Conservation (phyloP, 2,797 vertebrate genomes). For the Tragopan temminckii region DNA sequence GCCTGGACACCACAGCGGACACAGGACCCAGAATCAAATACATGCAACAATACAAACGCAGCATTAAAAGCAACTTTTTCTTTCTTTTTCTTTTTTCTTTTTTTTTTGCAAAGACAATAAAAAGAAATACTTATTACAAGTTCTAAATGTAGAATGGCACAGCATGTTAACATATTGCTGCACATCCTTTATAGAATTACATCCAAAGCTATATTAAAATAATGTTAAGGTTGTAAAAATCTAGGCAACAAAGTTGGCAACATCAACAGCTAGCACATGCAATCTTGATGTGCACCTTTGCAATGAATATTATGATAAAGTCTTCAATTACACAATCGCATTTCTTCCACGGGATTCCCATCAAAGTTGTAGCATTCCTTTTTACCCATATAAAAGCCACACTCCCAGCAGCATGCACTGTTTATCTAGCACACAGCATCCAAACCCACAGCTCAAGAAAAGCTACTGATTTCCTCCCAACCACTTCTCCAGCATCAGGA, state of each 20-base stretch:
- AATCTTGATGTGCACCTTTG: constrained; percentile 59
- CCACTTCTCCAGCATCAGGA: rapidly evolving
- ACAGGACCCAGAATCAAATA: background rate
- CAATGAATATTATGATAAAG: constrained; percentile 4
- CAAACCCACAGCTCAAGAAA: background rate
- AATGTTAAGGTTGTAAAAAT: constrained; percentile 67
- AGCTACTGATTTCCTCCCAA: background rate
- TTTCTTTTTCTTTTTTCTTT: background rate
- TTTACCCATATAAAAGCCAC: background rate
- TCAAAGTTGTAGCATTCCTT: background rate
- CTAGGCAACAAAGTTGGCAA: constrained; percentile 69
- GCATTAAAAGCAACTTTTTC: constrained; percentile 8
- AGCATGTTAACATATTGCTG: constrained; percentile 73
- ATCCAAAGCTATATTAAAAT: constrained; percentile 72
- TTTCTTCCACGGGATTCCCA: background rate
- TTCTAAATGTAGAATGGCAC: constrained; percentile 69
- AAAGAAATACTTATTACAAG: constrained; percentile 57
- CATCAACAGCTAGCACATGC: background rate
- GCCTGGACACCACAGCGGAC: background rate
- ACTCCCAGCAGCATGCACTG: background rate
- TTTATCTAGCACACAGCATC: rapidly evolving
- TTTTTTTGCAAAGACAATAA: constrained; percentile 59
- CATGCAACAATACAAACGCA: background rate
- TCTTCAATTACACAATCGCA: background rate
- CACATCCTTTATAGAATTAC: constrained; percentile 65